Base-by-base conservation (phyloP, 2,888 invertebrate genomes). In the Limenitis camilla region DNA sequence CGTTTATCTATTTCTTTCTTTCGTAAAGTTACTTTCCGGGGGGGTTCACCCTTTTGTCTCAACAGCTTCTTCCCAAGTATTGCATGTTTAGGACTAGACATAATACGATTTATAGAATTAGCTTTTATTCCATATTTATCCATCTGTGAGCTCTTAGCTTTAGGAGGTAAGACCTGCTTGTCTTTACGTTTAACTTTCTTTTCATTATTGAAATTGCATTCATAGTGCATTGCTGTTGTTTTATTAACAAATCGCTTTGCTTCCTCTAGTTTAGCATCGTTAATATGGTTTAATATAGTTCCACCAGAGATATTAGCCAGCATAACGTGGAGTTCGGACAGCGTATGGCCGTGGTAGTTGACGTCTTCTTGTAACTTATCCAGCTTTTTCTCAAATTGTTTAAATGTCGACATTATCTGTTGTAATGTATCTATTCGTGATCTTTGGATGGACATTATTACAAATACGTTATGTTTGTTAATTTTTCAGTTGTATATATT, bases 281-380 rank as follows among this genome's bases (percentile, higher is more conserved):
- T 33, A n/a, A 45, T 19, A 28, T 36, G 53, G 35, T 57, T 62
- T 11, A 51, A 31, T 49, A 69, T 60, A n/a, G 63, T 56, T n/a
- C 68, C 66, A 7, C 58, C 52, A 0, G 78, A 69, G 5, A 81
- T 54, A 44, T 67, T 74, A 3, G 67, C 62, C 1, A 83, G 62
- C 65, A 82, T 65, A 0, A 51, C 58, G 1, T 74, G 71, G 28
- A 83, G 69, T n/a, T 81, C 79, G 6, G 63, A 56, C 19, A 83
- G 59, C 1, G 81, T 78, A 49, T 76, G 69, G 0, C 80, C 76
- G 11, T 81, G 79, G 40, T 56, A 63, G 11, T 68, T 72, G 0
- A 83, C 74, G 43, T 81, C 79, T 40, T 72, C 68, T 56, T 81
- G 81, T 49, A 83, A 55, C 53, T 76, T 79, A 40, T 81, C 80